These are phyloP conservation scores for Stratiolaelaps scimitus DNA, from an alignment of 1,140 invertebrate species.

Conservation along the genomic window DNA sequence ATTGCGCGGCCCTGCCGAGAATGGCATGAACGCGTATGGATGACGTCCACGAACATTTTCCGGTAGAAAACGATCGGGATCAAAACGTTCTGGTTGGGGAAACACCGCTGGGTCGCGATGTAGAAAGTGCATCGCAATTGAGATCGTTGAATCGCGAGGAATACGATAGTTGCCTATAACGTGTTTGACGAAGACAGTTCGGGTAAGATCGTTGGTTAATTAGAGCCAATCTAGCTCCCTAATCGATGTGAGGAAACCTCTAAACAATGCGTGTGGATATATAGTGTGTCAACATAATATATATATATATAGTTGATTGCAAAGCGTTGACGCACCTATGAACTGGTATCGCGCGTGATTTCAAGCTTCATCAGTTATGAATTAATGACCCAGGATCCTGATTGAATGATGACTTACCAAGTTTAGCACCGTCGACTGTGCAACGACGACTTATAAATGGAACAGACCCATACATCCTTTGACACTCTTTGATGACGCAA, in stretches of 20 bases:
- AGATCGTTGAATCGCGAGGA: constrained; percentile 33
- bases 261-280: no score
- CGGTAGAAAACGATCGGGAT: constrained; percentile 46
- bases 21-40: constrained; percentile 43
- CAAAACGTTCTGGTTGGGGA: constrained; percentile 46
- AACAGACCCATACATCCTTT: constrained; percentile 4
- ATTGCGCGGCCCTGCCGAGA: constrained; percentile 44
- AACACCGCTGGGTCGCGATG: constrained; percentile 41
- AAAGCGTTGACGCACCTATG: no score
- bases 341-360: no score
- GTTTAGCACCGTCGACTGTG: constrained; percentile 3
- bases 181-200: no score
- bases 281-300: no score
- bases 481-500: constrained; percentile 2
- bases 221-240: no score
- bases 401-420: not conserved
- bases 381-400: no score
- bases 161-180: constrained; percentile 31
- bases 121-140: constrained; percentile 33
- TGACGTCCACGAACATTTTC: constrained; percentile 38
- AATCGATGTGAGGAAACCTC: no score
- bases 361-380: no score
- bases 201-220: no score
- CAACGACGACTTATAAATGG: not conserved
- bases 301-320: no score